phyloP scores from a whole-genome alignment of 2,113 vertebrate species.

The Myodes glareolus region DNA sequence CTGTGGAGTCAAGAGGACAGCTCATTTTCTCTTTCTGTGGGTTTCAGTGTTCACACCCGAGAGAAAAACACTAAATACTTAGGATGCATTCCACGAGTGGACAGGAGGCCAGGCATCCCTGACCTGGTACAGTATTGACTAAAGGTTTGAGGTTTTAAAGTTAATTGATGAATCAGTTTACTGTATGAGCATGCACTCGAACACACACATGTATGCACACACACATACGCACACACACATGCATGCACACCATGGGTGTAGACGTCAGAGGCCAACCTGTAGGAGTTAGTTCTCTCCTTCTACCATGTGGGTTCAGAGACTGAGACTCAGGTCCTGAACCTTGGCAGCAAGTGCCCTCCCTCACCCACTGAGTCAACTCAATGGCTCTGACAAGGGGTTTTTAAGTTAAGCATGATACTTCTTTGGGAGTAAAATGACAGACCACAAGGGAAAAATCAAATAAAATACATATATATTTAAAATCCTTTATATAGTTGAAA shows the following conservation, averaged over 20 bases:
- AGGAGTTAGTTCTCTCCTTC: neutral
- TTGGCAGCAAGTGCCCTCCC: neutral
- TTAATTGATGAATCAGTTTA: neutral
- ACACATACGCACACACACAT: neutral
- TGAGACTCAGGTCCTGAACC: neutral
- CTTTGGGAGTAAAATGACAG: neutral
- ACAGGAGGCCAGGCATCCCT: neutral
- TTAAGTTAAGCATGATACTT: neutral
- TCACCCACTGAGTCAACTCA: neutral
- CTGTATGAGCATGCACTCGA: neutral
- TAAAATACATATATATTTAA: neutral
- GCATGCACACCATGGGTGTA: neutral
- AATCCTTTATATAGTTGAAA: conserved; percentile 19
- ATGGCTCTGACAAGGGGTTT: neutral
- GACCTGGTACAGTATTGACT: neutral
- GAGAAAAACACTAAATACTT: neutral
- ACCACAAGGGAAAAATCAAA: neutral
- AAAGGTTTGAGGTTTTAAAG: neutral
- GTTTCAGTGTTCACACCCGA: conserved; percentile 22
- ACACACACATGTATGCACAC: neutral
- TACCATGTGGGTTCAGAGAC: neutral
- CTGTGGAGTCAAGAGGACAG: neutral
- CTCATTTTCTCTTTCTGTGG: neutral
- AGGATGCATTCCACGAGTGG: neutral
- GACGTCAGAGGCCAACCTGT: neutral